A percentile compares a stretch with the other conserved stretches of the same genome.
Evolutionary conservation across 1,140 invertebrate genomes (phyloP).

Genomic region (Nylanderia fulva): DNA sequence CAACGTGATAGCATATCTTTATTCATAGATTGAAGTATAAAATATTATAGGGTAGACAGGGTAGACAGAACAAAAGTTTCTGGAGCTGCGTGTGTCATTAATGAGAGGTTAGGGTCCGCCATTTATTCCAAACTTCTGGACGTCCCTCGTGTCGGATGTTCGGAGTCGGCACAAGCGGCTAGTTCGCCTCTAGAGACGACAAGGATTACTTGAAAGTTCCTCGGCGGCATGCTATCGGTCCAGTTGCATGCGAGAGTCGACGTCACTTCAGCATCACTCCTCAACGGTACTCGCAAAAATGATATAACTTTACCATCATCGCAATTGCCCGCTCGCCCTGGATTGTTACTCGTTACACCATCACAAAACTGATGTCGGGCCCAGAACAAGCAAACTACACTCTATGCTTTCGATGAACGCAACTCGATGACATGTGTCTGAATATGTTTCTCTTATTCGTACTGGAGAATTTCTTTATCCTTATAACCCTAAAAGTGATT

Average conservation of each 20-base stretch:
- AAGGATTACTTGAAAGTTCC: constrained; percentile 63
- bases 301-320: constrained; percentile 48
- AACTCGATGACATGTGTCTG: not conserved
- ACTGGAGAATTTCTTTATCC: not conserved
- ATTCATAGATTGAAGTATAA: not conserved
- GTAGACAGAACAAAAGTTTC: constrained; percentile 45
- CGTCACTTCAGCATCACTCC: constrained; percentile 60
- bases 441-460: not conserved
- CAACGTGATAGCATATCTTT: not conserved
- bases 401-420: constrained; percentile 2
- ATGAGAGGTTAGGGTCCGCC: constrained; percentile 25
- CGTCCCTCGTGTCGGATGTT: constrained; percentile 37
- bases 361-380: constrained; percentile 17
- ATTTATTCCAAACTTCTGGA: constrained; percentile 44
- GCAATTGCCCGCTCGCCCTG: constrained; percentile 26
- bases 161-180: constrained; percentile 19
- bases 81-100: constrained; percentile 46
- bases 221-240: constrained; percentile 34
- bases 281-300: constrained; percentile 50
- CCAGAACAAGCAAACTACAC: constrained; percentile 22
- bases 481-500: too few species aligned
- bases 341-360: constrained; percentile 55
- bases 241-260: constrained; percentile 45
- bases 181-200: constrained; percentile 44
- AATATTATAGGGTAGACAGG: not conserved